Evolutionary conservation across 2,888 invertebrate genomes (phyloP), one percentile per base, ranked within the genome.

Genomic region (Oeneis ivallda): DNA sequence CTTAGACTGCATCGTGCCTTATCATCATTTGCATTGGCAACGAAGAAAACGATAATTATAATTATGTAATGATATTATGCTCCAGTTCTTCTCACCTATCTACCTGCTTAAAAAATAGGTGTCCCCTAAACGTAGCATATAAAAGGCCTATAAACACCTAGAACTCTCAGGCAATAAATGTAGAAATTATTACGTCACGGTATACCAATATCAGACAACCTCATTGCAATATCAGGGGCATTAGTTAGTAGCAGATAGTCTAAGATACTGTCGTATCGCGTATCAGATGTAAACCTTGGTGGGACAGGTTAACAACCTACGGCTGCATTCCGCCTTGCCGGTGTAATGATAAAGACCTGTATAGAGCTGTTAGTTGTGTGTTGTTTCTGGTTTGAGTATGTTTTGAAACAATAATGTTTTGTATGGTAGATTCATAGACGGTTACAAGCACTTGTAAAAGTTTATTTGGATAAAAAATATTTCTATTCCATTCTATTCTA

Each of bases 261-360:
- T 80, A 79, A 84, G 86, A 87, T 87, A 87, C 78, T 76, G 75
- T 74, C 77, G 80, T 87, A 88, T 88, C 83, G 76, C 80, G 78
- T 87, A 87, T 88, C 86, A 85, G 87, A 87, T 85, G 87, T 84
- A 85, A 85, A 83, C 69, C 68, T 79, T 76, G 77, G 79, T 76
- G 77, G 83, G 84, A 87, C 86, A 86, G 85, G 89, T 85, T 84
- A 87, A 86, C 84, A 85, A 84, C 86, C 86, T 79, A 82, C 76
- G 69, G 77, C 83, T 78, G 80, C 87, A 89, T 89, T 89, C 88
- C 89, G 78, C 74, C 74, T 77, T 74, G 76, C 76, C 65, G 74
- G 77, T 76, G 81, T 84, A 87, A 87, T 85, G 82, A 86, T 80
- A 75, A 70, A 62, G 65, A 85, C 81, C 62, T 82, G 13, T 80